These are phyloP conservation scores for Melikaiella ostensackeni DNA, from an alignment of 2,888 invertebrate species.

Conservation along the genomic window DNA sequence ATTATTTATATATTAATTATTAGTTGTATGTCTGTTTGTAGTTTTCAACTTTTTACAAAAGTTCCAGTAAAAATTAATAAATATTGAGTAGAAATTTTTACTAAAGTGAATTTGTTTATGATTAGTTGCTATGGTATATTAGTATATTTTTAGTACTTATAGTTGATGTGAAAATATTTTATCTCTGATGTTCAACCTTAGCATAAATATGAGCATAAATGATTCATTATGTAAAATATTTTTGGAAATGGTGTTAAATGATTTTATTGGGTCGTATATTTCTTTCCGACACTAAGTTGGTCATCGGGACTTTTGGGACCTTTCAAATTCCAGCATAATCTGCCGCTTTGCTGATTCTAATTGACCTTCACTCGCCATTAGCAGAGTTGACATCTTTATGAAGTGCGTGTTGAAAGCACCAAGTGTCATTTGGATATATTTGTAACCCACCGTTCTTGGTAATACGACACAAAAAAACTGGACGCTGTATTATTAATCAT, in stretches of 20 bases:
- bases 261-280: conserved; percentile 33
- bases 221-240: conserved; percentile 31
- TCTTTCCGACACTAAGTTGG: conserved; percentile 19
- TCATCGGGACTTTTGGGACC: conserved; percentile 11
- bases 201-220: not conserved
- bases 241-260: conserved; percentile 24
- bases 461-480: not conserved
- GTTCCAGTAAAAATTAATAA: too few relatives aligned
- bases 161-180: not conserved
- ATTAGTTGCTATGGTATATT: too few relatives aligned
- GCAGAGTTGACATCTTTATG: conserved; percentile 36
- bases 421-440: conserved; percentile 31
- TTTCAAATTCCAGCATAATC: conserved; percentile 35
- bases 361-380: conserved; percentile 39
- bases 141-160: too few relatives aligned
- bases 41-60: too few relatives aligned
- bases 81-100: too few relatives aligned
- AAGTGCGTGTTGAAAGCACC: conserved; percentile 26
- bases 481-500: conserved; percentile 8
- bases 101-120: too few relatives aligned
- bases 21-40: too few relatives aligned
- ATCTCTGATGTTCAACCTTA: not conserved
- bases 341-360: conserved; percentile 33
- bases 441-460: conserved; percentile 22
- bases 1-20: too few relatives aligned